A percentile compares a stretch with the other conserved stretches of the same genome.
phyloP scores from a whole-genome alignment of 2,113 vertebrate species.

The Thinocorus orbignyianus region DNA sequence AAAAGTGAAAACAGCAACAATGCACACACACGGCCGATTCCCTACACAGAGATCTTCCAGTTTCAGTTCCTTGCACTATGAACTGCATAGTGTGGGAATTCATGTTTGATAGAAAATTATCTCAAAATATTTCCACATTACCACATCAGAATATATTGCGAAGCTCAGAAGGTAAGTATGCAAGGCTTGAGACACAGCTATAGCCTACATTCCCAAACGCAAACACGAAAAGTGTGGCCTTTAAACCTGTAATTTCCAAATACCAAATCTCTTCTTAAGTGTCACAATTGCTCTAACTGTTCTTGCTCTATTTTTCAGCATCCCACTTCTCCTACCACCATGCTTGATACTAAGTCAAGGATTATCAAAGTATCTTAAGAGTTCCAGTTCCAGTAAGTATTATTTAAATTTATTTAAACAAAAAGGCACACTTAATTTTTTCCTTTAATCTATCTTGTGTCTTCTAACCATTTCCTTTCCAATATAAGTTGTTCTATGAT shows the following conservation, averaged over 20 bases:
- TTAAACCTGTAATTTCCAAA: background rate
- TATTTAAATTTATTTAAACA: background rate
- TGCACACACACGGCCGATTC: fast-evolving
- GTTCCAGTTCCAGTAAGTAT: background rate
- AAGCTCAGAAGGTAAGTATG: background rate
- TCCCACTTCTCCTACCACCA: background rate
- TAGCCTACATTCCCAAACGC: background rate
- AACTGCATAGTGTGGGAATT: background rate
- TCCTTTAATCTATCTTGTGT: background rate
- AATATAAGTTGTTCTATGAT: background rate
- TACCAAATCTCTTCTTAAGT: background rate
- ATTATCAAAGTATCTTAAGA: background rate
- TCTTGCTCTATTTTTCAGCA: background rate
- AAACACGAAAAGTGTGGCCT: background rate
- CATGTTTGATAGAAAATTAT: background rate
- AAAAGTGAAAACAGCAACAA: background rate
- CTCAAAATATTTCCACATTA: background rate
- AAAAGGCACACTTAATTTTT: background rate
- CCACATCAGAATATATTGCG: background rate
- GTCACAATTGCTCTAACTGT: background rate
- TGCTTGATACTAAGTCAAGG: background rate
- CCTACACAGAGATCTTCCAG: background rate
- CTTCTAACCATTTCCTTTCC: background rate
- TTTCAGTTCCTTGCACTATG: background rate
- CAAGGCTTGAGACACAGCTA: background rate